These are phyloP conservation scores for Microcebus murinus DNA, from an alignment of 2,113 vertebrate genomes.

Conservation along the genomic window DNA sequence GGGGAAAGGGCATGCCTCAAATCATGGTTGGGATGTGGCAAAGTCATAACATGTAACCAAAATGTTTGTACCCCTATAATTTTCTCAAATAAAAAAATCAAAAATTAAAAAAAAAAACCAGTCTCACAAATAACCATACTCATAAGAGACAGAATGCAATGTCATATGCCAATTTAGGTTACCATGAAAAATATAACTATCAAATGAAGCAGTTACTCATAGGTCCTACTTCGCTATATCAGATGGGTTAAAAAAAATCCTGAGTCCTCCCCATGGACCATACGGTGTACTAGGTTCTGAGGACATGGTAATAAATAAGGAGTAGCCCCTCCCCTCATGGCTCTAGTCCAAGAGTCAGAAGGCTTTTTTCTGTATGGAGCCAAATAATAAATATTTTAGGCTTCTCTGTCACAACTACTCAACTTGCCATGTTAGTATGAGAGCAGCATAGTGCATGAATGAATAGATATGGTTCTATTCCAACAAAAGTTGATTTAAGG, in stretches of 20 bases:
- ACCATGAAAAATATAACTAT: neutral
- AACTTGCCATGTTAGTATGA: neutral
- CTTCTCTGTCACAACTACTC: neutral
- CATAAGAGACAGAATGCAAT: neutral
- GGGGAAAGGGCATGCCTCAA: too few relatives aligned
- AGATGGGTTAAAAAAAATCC: neutral
- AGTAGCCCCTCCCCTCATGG: neutral
- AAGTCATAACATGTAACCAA: too few relatives aligned
- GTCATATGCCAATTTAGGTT: neutral
- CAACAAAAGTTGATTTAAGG: neutral
- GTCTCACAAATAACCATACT: slow-evolving; percentile 13
- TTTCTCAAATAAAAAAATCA: too few relatives aligned
- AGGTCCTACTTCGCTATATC: neutral
- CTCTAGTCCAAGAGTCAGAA: neutral
- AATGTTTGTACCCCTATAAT: too few relatives aligned
- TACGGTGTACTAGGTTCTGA: neutral
- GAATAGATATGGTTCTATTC: neutral
- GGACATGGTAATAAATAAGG: neutral
- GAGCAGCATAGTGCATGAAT: neutral
- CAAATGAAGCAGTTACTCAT: neutral
- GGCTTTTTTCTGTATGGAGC: neutral
- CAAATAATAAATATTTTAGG: slow-evolving; percentile 26
- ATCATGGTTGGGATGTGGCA: too few relatives aligned
- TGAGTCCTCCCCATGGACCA: neutral
- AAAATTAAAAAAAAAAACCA: neutral